Evolutionary conservation across 2,888 invertebrate species (phyloP), one percentile per base, ranked within the genome.

Genomic region (Acanthosepion pharaonis): DNA sequence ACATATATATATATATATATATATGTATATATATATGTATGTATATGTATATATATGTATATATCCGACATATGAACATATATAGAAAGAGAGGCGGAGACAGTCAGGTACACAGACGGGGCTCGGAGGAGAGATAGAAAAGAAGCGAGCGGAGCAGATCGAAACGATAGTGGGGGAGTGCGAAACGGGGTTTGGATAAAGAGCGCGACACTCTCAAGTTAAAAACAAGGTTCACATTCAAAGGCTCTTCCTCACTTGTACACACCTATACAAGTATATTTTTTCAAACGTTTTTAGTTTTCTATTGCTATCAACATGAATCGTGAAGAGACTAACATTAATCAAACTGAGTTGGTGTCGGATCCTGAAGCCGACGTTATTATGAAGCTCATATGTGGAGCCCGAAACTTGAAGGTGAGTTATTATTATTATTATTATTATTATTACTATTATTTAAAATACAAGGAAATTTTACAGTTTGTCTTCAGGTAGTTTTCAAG

Each of bases 341-440:
- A 93, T n/a, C 93, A 93, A 51, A n/a, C 93, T 51, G 93, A 53
- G n/a, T 93, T 93, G 93, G 93, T 53, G 53, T 93, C 93, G 28
- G 93, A 93, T 93, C 93, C 93, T 93, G 93, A 93, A 28, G 93
- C 93, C 53, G 93, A 93, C 53, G 93, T 93, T 49, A 93, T 93
- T 28, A 93, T 93, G 93, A 93, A 93, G 53, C 51, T 93, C 18
- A 93, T 93, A 53, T 53, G 51, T 28, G 49, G 51, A 93, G 93
- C 93, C 18, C 49, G 93, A 5, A 93, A 93, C 25, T 11, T 93
- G 28, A 93, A 93, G 93, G 93, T 93, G 42, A 92, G 49, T 48
- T 92, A 18, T 91, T 5, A 11, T 42, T 42, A 5, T 91, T 91
- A 33, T 33, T 33, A 33, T 91, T 91, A 15, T 33, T 33, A 6